phyloP scores from a whole-genome alignment of 2,113 vertebrate species.

The Blennius ocellaris region DNA sequence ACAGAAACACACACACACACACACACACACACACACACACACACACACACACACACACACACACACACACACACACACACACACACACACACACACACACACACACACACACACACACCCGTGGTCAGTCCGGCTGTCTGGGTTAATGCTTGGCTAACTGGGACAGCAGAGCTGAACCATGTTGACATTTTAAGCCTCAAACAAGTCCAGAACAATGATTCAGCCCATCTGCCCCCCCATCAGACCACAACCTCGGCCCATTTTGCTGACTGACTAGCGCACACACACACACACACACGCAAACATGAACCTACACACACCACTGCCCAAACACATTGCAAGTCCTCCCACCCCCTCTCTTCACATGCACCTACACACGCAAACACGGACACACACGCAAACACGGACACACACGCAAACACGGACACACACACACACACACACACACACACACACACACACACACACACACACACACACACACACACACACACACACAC shows the following conservation, averaged over 20 bases:
- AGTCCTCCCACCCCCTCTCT: slow-evolving; percentile 38
- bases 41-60: slow-evolving; percentile 54
- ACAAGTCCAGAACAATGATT: slow-evolving; percentile 83
- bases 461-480: too few relatives aligned
- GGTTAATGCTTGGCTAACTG: slow-evolving; percentile 84
- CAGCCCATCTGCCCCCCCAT: slow-evolving; percentile 65
- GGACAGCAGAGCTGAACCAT: slow-evolving; percentile 82
- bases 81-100: slow-evolving; percentile 43
- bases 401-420: too few relatives aligned
- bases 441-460: too few relatives aligned
- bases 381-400: too few relatives aligned
- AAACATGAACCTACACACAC: slow-evolving; percentile 57
- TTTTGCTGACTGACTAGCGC: slow-evolving; percentile 62
- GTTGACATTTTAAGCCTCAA: slow-evolving; percentile 83
- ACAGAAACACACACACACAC: slow-evolving; percentile 40
- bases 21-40: slow-evolving; percentile 50
- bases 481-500: too few relatives aligned
- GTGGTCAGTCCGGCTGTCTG: slow-evolving; percentile 81
- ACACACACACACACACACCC: slow-evolving; percentile 67
- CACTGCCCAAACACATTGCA: slow-evolving; percentile 61
- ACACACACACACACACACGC: slow-evolving; percentile 40
- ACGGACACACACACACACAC: too few relatives aligned
- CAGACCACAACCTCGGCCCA: slow-evolving; percentile 77
- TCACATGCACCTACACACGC: too few relatives aligned
- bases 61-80: slow-evolving; percentile 39